phyloP scores from a whole-genome alignment of 2,888 invertebrate species.

The Aquatica leii region DNA sequence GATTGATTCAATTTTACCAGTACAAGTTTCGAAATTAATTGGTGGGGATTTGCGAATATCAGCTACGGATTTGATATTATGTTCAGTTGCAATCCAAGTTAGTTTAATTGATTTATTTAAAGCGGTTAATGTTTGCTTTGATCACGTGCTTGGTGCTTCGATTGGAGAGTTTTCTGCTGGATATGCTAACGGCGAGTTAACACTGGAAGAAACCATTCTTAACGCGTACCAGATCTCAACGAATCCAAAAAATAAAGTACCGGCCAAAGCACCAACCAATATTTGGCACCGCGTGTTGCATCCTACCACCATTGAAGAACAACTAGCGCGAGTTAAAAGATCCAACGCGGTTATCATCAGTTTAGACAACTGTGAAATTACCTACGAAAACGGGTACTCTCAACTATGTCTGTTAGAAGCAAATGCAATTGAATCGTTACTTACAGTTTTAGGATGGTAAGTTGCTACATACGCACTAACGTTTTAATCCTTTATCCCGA shows the following conservation, averaged over 20 bases:
- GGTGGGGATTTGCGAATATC: background rate
- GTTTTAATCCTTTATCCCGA: slow-evolving; percentile 20
- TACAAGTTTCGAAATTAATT: slow-evolving; percentile 5
- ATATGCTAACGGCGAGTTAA: slow-evolving; percentile 88
- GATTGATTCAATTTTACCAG: background rate
- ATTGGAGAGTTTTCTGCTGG: slow-evolving; percentile 91
- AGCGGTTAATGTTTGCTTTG: slow-evolving; percentile 57
- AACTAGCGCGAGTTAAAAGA: too few relatives aligned
- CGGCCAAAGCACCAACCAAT: too few relatives aligned
- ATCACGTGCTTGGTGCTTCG: slow-evolving; percentile 70
- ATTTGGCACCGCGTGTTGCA: too few relatives aligned
- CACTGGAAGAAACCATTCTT: slow-evolving; percentile 73
- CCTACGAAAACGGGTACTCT: too few relatives aligned
- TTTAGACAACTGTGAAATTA: too few relatives aligned
- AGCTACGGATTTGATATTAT: slow-evolving; percentile 30
- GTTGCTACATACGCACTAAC: background rate
- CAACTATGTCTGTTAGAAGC: too few relatives aligned
- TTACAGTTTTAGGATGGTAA: slow-evolving; percentile 12
- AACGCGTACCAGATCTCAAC: slow-evolving; percentile 11
- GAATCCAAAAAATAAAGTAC: too few relatives aligned
- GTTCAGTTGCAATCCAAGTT: slow-evolving; percentile 72
- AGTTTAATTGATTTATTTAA: slow-evolving; percentile 61
- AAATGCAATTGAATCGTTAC: background rate
- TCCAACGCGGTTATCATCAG: too few relatives aligned
- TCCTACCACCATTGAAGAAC: too few relatives aligned